A percentile compares a stretch with the other conserved stretches of the same genome.
phyloP scores from a whole-genome alignment of 2,113 vertebrate genomes.

The Oryzias celebensis region DNA sequence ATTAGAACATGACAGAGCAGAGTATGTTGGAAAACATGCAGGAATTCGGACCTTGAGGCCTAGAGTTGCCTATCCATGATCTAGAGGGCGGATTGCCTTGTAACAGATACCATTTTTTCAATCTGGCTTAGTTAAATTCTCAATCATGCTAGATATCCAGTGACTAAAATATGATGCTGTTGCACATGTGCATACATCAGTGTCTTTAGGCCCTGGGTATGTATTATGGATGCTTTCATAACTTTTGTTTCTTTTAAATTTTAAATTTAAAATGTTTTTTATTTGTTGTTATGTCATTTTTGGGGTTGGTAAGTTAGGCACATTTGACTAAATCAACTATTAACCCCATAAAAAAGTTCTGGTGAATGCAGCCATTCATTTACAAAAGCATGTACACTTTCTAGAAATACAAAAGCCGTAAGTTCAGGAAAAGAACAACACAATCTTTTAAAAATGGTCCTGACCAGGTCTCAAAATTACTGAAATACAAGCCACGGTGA shows the following conservation, averaged over 20 bases:
- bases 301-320: conserved; percentile 51
- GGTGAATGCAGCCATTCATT: conserved; percentile 57
- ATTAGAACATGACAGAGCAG: too few species aligned
- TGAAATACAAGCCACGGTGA: too few species aligned
- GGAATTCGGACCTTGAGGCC: too few species aligned
- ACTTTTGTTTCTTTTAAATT: conserved; percentile 21
- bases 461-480: too few species aligned
- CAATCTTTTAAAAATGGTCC: too few species aligned
- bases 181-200: conserved; percentile 56
- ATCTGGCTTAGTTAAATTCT: conserved; percentile 21
- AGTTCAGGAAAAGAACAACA: too few species aligned
- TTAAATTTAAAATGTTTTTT: conserved; percentile 2
- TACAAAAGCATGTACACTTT: too few species aligned
- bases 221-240: conserved; percentile 54
- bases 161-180: conserved; percentile 61
- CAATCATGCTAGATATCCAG: conserved; percentile 67
- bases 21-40: too few species aligned
- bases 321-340: conserved; percentile 40
- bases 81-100: conserved; percentile 24
- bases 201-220: conserved; percentile 64
- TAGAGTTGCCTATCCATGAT: neutral
- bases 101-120: conserved; percentile 12
- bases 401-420: too few species aligned
- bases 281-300: conserved; percentile 55
- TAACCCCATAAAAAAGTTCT: conserved; percentile 43